Percentiles rank a stretch among this genome's conserved stretches.
phyloP scores from a whole-genome alignment of 2,797 vertebrate species.

The Tapera naevia region DNA sequence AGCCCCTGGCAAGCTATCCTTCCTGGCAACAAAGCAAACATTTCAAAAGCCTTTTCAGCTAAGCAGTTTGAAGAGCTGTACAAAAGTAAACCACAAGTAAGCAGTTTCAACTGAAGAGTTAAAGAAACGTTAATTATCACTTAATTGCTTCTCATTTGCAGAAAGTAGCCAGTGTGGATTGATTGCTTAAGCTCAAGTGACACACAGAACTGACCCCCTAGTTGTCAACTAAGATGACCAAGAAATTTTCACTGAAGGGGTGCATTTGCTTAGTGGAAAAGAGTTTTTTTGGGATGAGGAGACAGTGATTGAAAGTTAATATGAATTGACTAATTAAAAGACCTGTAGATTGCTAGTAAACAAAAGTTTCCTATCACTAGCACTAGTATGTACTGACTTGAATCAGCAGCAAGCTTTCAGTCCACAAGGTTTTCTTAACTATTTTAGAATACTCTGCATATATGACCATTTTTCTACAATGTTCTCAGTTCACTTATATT shows the following conservation, averaged over 20 bases:
- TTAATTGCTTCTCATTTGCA: slow-evolving; percentile 5
- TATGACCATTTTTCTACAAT: not conserved
- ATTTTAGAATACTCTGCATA: not conserved
- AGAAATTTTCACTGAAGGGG: not conserved
- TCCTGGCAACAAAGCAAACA: slow-evolving; percentile 26
- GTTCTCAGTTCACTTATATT: not conserved
- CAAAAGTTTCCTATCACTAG: not conserved
- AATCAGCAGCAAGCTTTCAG: not conserved
- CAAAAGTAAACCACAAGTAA: slow-evolving; percentile 46
- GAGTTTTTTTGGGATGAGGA: not conserved
- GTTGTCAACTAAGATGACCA: not conserved
- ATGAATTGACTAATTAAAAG: slow-evolving; percentile 7
- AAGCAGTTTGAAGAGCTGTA: not conserved
- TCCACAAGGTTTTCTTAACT: not conserved
- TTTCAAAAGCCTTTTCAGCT: slow-evolving; percentile 38
- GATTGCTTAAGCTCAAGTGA: not conserved
- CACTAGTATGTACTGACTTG: not conserved
- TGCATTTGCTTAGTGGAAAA: not conserved
- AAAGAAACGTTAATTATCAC: slow-evolving; percentile 9
- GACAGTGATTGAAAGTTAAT: not conserved
- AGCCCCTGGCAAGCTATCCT: slow-evolving; percentile 39
- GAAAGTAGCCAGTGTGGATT: not conserved
- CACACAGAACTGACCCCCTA: not conserved
- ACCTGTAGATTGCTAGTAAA: not conserved
- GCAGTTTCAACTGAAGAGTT: not conserved